Evolutionary conservation across 1,140 invertebrate genomes (phyloP).

Genomic region (Neelides sp.): DNA sequence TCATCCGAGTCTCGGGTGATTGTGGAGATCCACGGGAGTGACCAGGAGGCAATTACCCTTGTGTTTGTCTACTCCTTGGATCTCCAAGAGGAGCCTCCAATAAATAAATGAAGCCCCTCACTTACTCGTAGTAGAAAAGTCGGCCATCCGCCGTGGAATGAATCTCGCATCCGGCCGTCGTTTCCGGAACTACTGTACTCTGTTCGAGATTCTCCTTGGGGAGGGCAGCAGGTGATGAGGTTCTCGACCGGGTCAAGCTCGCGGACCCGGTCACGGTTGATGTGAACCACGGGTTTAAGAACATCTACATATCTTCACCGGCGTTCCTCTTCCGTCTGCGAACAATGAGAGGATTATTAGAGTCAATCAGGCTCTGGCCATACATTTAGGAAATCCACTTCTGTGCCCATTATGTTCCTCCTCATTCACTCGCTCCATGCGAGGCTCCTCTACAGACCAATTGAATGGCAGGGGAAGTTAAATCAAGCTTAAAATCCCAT

Average conservation of each 20-base stretch:
- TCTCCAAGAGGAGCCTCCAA: not conserved
- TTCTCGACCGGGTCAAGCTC: slow-evolving; percentile 16
- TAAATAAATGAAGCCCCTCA: slow-evolving; percentile 28
- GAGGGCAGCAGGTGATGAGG: not conserved
- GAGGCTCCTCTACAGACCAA: too few species aligned
- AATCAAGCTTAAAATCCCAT: too few species aligned
- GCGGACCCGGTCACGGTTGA: slow-evolving; percentile 15
- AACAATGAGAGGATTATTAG: too few species aligned
- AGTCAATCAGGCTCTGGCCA: too few species aligned
- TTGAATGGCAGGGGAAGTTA: too few species aligned
- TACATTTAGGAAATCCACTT: too few species aligned
- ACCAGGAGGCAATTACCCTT: not conserved
- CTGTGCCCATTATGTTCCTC: too few species aligned
- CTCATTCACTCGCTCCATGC: too few species aligned
- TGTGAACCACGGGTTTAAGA: slow-evolving; percentile 22
- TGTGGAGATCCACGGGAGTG: not conserved
- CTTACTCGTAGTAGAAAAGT: slow-evolving; percentile 69
- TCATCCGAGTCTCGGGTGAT: not conserved
- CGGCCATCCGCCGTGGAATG: slow-evolving; percentile 56
- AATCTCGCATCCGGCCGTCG: slow-evolving; percentile 48
- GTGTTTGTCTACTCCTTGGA: not conserved
- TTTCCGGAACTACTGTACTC: slow-evolving; percentile 14
- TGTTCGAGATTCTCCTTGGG: slow-evolving; percentile 6
- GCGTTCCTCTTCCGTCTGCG: too few species aligned
- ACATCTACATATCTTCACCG: slow-evolving; percentile 23